Evolutionary conservation across 2,113 vertebrate species (phyloP).

Genomic region (Natator depressus): DNA sequence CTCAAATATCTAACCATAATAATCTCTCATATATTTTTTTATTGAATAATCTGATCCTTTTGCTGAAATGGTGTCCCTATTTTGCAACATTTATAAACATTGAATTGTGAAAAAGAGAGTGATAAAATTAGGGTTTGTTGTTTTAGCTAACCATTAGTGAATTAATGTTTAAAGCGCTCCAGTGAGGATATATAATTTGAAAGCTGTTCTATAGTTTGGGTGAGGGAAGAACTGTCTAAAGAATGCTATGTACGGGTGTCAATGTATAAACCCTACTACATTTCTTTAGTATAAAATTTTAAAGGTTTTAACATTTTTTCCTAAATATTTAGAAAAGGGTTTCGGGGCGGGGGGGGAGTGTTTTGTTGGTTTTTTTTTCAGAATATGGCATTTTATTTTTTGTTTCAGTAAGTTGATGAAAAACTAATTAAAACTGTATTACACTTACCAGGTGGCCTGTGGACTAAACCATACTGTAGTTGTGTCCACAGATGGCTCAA

Average conservation of each 20-base stretch:
- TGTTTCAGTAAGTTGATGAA: background rate
- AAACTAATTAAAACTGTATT: background rate
- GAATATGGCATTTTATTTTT: background rate
- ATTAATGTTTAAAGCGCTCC: background rate
- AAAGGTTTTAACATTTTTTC: background rate
- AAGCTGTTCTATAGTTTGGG: background rate
- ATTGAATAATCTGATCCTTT: background rate
- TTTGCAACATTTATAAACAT: background rate
- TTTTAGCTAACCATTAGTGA: background rate
- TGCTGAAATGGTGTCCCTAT: background rate
- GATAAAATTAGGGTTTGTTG: background rate
- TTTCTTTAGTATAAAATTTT: background rate
- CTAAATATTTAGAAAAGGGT: background rate
- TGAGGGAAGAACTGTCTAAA: background rate
- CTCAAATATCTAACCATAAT: background rate
- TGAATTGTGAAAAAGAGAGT: background rate
- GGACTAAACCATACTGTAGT: constrained; percentile 87
- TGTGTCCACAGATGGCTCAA: constrained; percentile 86
- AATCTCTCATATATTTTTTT: background rate
- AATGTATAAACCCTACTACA: background rate
- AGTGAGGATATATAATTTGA: background rate
- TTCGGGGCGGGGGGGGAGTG: no score
- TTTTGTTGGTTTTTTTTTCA: background rate
- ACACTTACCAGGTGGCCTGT: constrained; percentile 82
- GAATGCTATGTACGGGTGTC: background rate